Evolutionary conservation across 1,140 invertebrate genomes (phyloP).

Genomic region (Phocides pigmalion): DNA sequence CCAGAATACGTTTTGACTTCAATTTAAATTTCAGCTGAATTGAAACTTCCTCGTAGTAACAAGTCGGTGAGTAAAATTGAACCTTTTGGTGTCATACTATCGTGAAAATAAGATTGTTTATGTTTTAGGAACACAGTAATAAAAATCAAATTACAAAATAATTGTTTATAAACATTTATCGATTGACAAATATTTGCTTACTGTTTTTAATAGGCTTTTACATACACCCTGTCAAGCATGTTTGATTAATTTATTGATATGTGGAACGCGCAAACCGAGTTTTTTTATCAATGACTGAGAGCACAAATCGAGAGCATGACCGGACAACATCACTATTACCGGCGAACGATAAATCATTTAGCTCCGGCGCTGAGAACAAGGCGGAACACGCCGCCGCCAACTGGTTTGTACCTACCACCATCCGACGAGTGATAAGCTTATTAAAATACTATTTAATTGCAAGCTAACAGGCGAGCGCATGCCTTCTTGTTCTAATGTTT

Average conservation of each 20-base stretch:
- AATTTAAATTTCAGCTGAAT: too few relatives aligned
- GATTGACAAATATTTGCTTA: too few relatives aligned
- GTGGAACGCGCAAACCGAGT: constrained; percentile 1
- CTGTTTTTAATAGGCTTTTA: too few relatives aligned
- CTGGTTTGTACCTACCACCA: neutral
- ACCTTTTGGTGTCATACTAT: too few relatives aligned
- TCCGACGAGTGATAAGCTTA: constrained; percentile 20
- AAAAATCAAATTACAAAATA: too few relatives aligned
- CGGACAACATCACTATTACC: constrained; percentile 5
- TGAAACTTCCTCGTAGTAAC: too few relatives aligned
- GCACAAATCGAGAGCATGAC: neutral
- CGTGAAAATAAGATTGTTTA: too few relatives aligned
- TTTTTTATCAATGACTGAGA: neutral
- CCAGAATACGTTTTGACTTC: too few relatives aligned
- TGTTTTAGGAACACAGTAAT: too few relatives aligned
- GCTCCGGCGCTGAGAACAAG: neutral
- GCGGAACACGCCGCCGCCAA: neutral
- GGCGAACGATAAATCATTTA: constrained; percentile 21
- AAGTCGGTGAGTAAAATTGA: too few relatives aligned
- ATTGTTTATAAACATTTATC: too few relatives aligned
- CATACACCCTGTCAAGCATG: neutral
- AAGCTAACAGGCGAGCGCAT: neutral
- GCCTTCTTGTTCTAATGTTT: neutral
- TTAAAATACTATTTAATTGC: constrained; percentile 17
- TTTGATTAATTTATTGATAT: neutral